These are phyloP conservation scores for Dynastes maya DNA, from an alignment of 2,888 invertebrate species.

Conservation along the genomic window DNA sequence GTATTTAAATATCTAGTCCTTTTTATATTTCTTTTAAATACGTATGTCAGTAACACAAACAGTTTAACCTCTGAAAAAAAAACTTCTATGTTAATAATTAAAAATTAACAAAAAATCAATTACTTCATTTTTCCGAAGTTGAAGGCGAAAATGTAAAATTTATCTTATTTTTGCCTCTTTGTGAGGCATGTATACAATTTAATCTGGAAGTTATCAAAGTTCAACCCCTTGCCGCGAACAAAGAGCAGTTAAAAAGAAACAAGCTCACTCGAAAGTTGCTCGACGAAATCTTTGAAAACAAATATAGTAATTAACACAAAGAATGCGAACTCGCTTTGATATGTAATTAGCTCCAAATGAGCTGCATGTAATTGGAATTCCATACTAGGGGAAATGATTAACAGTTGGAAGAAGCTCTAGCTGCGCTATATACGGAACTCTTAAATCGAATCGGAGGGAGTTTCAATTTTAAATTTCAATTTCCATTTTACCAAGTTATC, in stretches of 20 bases:
- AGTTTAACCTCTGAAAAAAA: too few species aligned
- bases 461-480: slow-evolving; percentile 35
- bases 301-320: slow-evolving; percentile 67
- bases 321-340: slow-evolving; percentile 66
- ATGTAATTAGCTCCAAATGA: slow-evolving; percentile 65
- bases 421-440: slow-evolving; percentile 31
- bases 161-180: slow-evolving; percentile 34
- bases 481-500: slow-evolving; percentile 9
- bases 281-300: slow-evolving; percentile 64
- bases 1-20: too few species aligned
- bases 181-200: slow-evolving; percentile 34
- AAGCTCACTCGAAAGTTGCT: slow-evolving; percentile 49
- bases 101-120: background rate
- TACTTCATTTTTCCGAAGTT: slow-evolving; percentile 16
- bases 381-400: slow-evolving; percentile 59
- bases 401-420: slow-evolving; percentile 55
- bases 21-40: slow-evolving; percentile 38
- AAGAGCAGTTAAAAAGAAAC: slow-evolving; percentile 47
- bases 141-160: slow-evolving; percentile 10
- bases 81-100: background rate
- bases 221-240: slow-evolving; percentile 47
- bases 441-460: slow-evolving; percentile 40
- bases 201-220: slow-evolving; percentile 49
- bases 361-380: slow-evolving; percentile 66
- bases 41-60: background rate